Base-by-base conservation (phyloP, 2,797 vertebrate species). In the Smutsia gigantea region DNA sequence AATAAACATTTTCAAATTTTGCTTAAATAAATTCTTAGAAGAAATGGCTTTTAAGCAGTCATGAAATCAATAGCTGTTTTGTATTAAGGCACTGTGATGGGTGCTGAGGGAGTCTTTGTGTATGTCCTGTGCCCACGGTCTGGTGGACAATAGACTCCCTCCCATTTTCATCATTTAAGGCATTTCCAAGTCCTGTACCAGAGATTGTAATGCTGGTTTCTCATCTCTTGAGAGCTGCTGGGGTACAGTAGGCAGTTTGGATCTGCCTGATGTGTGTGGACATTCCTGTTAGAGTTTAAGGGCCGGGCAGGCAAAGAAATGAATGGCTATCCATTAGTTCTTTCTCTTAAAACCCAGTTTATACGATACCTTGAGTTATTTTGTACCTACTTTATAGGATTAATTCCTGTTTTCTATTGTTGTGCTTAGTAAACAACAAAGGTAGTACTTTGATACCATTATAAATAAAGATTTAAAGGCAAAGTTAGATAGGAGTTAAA, bases 1-100 rank as follows among this genome's bases (percentile, higher is more conserved):
- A 87, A 61, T 91, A 82, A 68, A 63, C n/a, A 25, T 63, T 92
- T 89, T 81, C 39, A 68, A 34, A 77, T 72, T 92, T 97, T 97
- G 39, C 39, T 53, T 53, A 42, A 51, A 17, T 63, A 31, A 88
- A 61, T 25, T 51, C 21, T 87, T 83, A 72, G 17, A 92, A 66
- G 31, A 92, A 61, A 75, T 89, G 61, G 0, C 4, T 37, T 46
- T 46, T 23, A 61, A 31, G 4, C 9, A 10, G 75, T 87, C 29
- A 59, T 2, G 74, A n/a, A 63, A 64, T 39, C 27, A 74, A 1
- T n/a, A 53, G 21, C 23, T 59, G 7, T 59, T 55, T 68, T 85
- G 64, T 29, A 46, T 1, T 69, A 55, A 68, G 85, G 37, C 27
- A 39, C 0, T 69, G 12, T 64, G 51, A 72, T 93, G 13, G 18